phyloP scores from a whole-genome alignment of 2,888 invertebrate genomes.

The Calliphora vomitoria region DNA sequence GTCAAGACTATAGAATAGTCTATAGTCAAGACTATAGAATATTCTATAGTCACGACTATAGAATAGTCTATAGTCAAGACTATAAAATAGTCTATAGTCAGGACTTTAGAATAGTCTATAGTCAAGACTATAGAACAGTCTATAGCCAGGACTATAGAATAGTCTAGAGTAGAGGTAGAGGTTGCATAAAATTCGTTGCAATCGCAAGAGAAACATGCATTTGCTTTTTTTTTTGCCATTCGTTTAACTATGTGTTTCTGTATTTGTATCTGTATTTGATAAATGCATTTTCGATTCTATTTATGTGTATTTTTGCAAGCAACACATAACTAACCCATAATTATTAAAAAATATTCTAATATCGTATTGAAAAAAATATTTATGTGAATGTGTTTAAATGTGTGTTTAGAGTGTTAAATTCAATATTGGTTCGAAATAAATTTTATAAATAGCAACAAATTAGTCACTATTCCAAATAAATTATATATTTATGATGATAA shows the following conservation, averaged over 20 bases:
- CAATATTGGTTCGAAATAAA: conserved; percentile 54
- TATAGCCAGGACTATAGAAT: too few species aligned
- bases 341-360: conserved; percentile 50
- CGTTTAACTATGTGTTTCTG: not conserved
- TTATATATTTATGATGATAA: conserved; percentile 3
- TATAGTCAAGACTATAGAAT: too few species aligned
- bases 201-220: not conserved
- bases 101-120: too few species aligned
- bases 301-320: conserved; percentile 28
- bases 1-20: too few species aligned
- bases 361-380: conserved; percentile 24
- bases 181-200: not conserved
- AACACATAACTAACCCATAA: conserved; percentile 56
- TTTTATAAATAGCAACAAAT: conserved; percentile 64
- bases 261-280: conserved; percentile 24
- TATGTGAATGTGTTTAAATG: conserved; percentile 38
- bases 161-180: not conserved
- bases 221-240: too few species aligned
- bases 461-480: conserved; percentile 15
- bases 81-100: too few species aligned
- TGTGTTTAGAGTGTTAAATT: conserved; percentile 57
- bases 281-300: conserved; percentile 32
- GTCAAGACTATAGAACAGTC: too few species aligned
- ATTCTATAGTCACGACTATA: too few species aligned
- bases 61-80: too few species aligned